Evolutionary conservation across 1,140 invertebrate genomes (phyloP), one percentile per base, ranked within the genome.

Genomic region (Hermetia illucens): DNA sequence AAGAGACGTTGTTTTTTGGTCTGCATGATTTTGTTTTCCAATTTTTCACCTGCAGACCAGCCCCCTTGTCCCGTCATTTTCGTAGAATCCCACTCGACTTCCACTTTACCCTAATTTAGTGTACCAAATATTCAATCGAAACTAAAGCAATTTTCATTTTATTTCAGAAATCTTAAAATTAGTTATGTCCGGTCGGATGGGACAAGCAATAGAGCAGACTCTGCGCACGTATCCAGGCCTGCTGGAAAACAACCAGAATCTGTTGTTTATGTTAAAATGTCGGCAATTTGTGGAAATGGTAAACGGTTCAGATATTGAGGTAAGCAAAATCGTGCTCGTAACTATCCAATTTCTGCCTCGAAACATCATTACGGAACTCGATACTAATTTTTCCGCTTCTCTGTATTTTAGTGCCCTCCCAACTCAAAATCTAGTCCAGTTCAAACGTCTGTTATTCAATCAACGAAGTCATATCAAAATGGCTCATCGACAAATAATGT

Each of bases 271-370:
- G 62, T 71, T 98, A 38, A 94, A 95, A 63, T 94, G 90, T 65
- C 77, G 94, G 46, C 92, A 98, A 67, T 98, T 98, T 66, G 84
- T 98, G 18, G 94, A 98, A 67, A 86, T 86, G 83, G 80, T 86
- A 36, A 86, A 85, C 58, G 83, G 82, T 35, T 76, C 79, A 30
- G 83, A 87, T 58, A 74, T 79, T 12, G 77, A 82, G 62, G 69
- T 78, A 31, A 62, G 63, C 47, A 39, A 25, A 27, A 13, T 15
- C 38, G 31, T 18, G 10, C 15, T 8, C 24, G 12, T 25, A 3
- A 21, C 10, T 18, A 9, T n/a, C n/a, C n/a, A n/a, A n/a, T n/a
- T n/a, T n/a, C n/a, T n/a, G n/a, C n/a, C n/a, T n/a, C n/a, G n/a
- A n/a, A n/a, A n/a, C n/a, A n/a, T n/a, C n/a, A n/a, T n/a, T n/a